A percentile compares a stretch with the other conserved stretches of the same genome.
phyloP scores from a whole-genome alignment of 2,797 vertebrate species.

The Microcaecilia unicolor region DNA sequence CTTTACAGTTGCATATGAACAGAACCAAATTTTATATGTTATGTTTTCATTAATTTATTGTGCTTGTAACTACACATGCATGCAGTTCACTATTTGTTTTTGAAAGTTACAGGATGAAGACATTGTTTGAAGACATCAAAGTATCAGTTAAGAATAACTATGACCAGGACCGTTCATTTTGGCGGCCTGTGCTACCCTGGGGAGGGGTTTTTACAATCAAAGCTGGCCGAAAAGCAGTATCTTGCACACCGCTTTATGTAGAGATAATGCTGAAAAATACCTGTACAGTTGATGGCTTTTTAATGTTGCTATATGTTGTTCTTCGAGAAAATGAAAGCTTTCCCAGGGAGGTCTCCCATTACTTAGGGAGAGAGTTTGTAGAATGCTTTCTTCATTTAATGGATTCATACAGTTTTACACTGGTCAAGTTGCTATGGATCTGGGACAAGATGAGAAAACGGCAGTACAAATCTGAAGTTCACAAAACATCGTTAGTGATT shows the following conservation, averaged over 20 bases:
- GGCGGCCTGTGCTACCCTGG: conserved; percentile 85
- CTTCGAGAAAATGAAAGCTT: conserved; percentile 77
- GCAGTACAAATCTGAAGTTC: conserved; percentile 74
- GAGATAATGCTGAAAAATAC: conserved; percentile 81
- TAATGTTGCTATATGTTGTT: conserved; percentile 84
- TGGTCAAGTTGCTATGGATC: conserved; percentile 86
- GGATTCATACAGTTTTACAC: conserved; percentile 81
- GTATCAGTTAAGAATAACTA: conserved; percentile 79
- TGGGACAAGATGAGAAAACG: conserved; percentile 83
- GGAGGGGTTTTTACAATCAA: conserved; percentile 79
- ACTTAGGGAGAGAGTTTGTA: conserved; percentile 75
- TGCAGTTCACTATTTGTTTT: too few species aligned
- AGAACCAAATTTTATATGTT: too few species aligned
- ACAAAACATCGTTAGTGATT: conserved; percentile 70
- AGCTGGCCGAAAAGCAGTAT: conserved; percentile 76
- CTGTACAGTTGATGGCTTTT: conserved; percentile 84
- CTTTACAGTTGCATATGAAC: too few species aligned
- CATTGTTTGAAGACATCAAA: conserved; percentile 83
- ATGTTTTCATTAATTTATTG: too few species aligned
- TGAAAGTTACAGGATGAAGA: conserved; percentile 65
- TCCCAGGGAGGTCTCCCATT: conserved; percentile 66
- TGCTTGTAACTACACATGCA: too few species aligned
- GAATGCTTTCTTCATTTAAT: conserved; percentile 81
- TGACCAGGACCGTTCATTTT: conserved; percentile 76
- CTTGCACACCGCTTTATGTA: conserved; percentile 79